Percentiles rank a stretch among this genome's conserved stretches.
Evolutionary conservation across 30 jellyfish, hydroid and myxozoan species (phyloP).

Genomic region (Euphysa ruthae): DNA sequence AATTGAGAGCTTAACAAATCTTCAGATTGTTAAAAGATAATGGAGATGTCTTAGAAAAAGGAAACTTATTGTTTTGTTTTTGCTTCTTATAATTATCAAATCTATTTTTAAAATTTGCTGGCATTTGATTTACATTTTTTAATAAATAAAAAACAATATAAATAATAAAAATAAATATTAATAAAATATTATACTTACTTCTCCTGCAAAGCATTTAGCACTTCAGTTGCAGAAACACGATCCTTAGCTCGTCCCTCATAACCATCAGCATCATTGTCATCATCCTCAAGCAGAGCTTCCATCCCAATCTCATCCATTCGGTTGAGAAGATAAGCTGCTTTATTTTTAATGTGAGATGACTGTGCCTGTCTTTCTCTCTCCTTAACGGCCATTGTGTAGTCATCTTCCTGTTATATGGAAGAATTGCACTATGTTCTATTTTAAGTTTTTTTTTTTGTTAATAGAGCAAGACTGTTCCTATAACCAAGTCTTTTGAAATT

Average conservation of each 20-base stretch:
- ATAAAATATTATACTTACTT: conserved; percentile 41
- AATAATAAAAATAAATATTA: background rate
- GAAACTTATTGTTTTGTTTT: no score
- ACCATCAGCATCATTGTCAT: conserved; percentile 37
- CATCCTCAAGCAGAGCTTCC: conserved; percentile 67
- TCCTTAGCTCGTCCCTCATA: conserved; percentile 61
- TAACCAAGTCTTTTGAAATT: no score
- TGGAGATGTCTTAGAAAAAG: no score
- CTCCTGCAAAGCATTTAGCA: conserved; percentile 53
- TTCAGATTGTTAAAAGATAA: no score
- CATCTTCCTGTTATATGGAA: conserved; percentile 90
- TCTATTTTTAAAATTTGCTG: no score
- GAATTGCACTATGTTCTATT: no score
- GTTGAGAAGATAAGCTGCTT: conserved; percentile 45
- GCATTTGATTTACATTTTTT: no score
- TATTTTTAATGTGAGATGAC: conserved; percentile 33
- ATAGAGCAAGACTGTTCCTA: no score
- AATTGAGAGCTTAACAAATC: no score
- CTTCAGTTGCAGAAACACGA: conserved; percentile 70
- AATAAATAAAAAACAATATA: background rate
- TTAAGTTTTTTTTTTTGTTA: no score
- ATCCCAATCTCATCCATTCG: conserved; percentile 75
- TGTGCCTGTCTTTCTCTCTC: conserved; percentile 41
- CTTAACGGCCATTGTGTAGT: conserved; percentile 45
- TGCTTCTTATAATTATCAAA: no score